Conservation (phyloP, 2,113 vertebrate genomes). For the Entomyzon cyanotis region DNA sequence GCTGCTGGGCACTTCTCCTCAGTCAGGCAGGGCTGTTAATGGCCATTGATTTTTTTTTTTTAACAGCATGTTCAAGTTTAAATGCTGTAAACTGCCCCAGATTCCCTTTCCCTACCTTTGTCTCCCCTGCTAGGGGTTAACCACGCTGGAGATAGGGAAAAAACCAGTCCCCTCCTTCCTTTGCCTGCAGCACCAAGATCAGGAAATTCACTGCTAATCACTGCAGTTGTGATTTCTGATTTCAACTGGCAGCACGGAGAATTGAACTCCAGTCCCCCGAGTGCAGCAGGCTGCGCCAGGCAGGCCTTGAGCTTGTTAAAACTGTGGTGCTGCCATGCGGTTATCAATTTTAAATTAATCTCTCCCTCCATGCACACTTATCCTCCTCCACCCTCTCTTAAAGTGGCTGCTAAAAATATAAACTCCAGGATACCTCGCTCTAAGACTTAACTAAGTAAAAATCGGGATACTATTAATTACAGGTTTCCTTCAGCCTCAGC, state of each 20-base stretch:
- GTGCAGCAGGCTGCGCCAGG: slow-evolving; percentile 68
- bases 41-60: slow-evolving; percentile 33
- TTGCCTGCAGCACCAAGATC: slow-evolving; percentile 71
- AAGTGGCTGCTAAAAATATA: slow-evolving; percentile 80
- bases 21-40: background rate
- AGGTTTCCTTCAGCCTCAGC: slow-evolving; percentile 60
- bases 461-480: slow-evolving; percentile 67
- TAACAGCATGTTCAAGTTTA: slow-evolving; percentile 16
- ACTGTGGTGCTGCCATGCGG: slow-evolving; percentile 67
- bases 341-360: slow-evolving; percentile 84
- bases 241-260: slow-evolving; percentile 82
- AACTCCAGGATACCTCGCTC: slow-evolving; percentile 72
- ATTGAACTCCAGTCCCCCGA: slow-evolving; percentile 77
- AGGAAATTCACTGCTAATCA: slow-evolving; percentile 83
- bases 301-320: slow-evolving; percentile 80
- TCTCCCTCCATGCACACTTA: slow-evolving; percentile 60
- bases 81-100: slow-evolving; percentile 5
- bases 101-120: background rate
- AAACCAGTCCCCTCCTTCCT: slow-evolving; percentile 41
- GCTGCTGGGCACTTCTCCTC: slow-evolving; percentile 6
- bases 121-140: slow-evolving; percentile 66
- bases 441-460: slow-evolving; percentile 72
- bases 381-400: slow-evolving; percentile 65
- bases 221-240: slow-evolving; percentile 83
- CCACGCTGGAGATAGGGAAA: background rate